Evolutionary conservation across 2,888 invertebrate genomes (phyloP).

Genomic region (Apoderus coryli): DNA sequence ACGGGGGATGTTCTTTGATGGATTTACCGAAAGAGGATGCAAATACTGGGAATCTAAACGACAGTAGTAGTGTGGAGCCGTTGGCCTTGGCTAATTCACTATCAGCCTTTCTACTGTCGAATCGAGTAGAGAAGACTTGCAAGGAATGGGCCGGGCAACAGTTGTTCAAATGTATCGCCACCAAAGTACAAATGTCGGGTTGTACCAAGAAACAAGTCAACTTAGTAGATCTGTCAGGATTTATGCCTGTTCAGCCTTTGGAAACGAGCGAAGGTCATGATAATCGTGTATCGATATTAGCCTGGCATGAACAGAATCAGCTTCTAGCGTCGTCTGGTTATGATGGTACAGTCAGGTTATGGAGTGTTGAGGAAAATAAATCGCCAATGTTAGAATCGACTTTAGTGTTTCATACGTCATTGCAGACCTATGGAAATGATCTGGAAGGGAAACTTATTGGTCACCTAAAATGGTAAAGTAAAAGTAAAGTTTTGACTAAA

Average conservation of each 20-base stretch:
- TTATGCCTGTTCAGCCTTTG: constrained; percentile 24
- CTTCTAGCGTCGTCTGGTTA: constrained; percentile 42
- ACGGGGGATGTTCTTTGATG: constrained; percentile 32
- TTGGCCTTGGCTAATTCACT: constrained; percentile 43
- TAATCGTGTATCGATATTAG: constrained; percentile 29
- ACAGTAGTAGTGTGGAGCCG: constrained; percentile 25
- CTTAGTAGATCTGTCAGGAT: constrained; percentile 38
- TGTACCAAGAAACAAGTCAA: constrained; percentile 29
- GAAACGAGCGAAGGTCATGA: constrained; percentile 40
- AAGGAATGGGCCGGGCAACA: constrained; percentile 48
- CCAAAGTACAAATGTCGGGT: constrained; percentile 29
- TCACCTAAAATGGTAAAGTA: constrained; percentile 39
- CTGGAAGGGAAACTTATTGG: constrained; percentile 29
- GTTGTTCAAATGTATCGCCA: constrained; percentile 37
- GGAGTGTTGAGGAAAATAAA: constrained; percentile 33
- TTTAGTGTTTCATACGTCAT: constrained; percentile 36
- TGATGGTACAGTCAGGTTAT: constrained; percentile 46
- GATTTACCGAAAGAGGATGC: constrained; percentile 28
- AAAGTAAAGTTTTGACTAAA: too few relatives aligned
- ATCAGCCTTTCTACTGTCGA: constrained; percentile 42
- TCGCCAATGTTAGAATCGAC: constrained; percentile 35
- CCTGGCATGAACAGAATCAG: constrained; percentile 33
- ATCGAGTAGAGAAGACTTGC: constrained; percentile 34
- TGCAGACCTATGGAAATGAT: constrained; percentile 35
- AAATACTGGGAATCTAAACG: constrained; percentile 16